Percentiles rank a stretch among this genome's conserved stretches.
These are phyloP conservation scores for Bovichtus variegatus DNA, from an alignment of 2,797 vertebrate genomes.

Conservation along the genomic window DNA sequence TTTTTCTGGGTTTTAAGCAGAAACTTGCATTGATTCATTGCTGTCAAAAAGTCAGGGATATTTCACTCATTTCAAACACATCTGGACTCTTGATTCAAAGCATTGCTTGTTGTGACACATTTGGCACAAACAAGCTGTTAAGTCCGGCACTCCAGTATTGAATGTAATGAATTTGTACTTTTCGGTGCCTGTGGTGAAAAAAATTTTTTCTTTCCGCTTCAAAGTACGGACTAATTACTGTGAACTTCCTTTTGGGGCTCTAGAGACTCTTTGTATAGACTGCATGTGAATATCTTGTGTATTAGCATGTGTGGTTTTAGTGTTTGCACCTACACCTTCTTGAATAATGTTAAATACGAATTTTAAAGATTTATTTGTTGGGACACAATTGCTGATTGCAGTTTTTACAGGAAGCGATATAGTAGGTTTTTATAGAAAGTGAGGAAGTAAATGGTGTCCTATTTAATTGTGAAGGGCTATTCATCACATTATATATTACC, in stretches of 20 bases:
- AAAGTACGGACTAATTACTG: slow-evolving; percentile 21
- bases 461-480: slow-evolving; percentile 79
- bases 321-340: slow-evolving; percentile 43
- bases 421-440: not conserved
- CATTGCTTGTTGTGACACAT: not conserved
- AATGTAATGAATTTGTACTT: slow-evolving; percentile 73
- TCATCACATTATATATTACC: slow-evolving; percentile 64
- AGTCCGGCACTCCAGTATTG: slow-evolving; percentile 40
- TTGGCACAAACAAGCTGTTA: slow-evolving; percentile 12
- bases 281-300: slow-evolving; percentile 65
- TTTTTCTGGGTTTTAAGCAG: not conserved
- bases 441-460: slow-evolving; percentile 46
- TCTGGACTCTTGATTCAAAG: not conserved
- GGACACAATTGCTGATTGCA: slow-evolving; percentile 40
- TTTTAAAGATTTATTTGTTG: slow-evolving; percentile 17
- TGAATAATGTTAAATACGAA: slow-evolving; percentile 15
- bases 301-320: slow-evolving; percentile 43
- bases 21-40: not conserved
- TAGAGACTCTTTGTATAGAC: slow-evolving; percentile 38
- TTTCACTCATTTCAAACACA: not conserved
- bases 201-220: not conserved
- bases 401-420: not conserved
- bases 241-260: slow-evolving; percentile 30
- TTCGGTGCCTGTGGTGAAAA: slow-evolving; percentile 70
- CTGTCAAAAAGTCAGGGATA: slow-evolving; percentile 2